Evolutionary conservation across 92 coral and sea anemone genomes (phyloP), one percentile per base, ranked within the genome.

Genomic region (Blastomussa wellsi): DNA sequence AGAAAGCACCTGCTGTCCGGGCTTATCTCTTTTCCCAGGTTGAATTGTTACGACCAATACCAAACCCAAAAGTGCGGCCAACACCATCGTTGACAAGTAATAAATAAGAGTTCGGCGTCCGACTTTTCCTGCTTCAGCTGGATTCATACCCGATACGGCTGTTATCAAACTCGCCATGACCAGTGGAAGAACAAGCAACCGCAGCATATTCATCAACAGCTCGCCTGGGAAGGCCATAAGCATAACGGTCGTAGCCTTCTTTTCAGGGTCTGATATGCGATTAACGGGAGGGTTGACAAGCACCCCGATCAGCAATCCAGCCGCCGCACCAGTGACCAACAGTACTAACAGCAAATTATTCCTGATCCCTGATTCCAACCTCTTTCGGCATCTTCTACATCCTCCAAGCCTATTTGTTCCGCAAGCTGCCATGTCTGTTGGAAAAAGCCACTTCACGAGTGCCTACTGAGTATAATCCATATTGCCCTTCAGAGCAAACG

Each of bases 171-270:
- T 94, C 3, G 94, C 93, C 1, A 94, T 74, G 20, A 94, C 91
- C 79, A 94, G 68, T 11, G 97, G 97, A 10, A 94, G 90, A 55
- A 94, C 90, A n/a, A 91, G 82, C 91, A 91, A 79, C 57, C 91
- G 90, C 20, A 94, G 86, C 91, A 94, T 94, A 72, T 91, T 92
- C 79, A 94, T 89, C 26, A 94, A 80, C 12, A 94, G 76, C 53
- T 94, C 97, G 48, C 97, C 97, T 29, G 97, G 94, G 79, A 94
- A 94, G 11, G 90, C 91, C 60, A 94, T 77, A 35, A 89, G 80
- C 94, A 94, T 87, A 47, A 91, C 72, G 10, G 94, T 84, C 36
- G 90, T 89, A 8, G 86, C 92, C 76, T 90, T 90, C 20, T 86
- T 80, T 72, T 92, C 89, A 0, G 93, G 93, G 73, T 88, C 70